Conservation (phyloP, 2,888 invertebrate species). For the Folsomia candida region DNA sequence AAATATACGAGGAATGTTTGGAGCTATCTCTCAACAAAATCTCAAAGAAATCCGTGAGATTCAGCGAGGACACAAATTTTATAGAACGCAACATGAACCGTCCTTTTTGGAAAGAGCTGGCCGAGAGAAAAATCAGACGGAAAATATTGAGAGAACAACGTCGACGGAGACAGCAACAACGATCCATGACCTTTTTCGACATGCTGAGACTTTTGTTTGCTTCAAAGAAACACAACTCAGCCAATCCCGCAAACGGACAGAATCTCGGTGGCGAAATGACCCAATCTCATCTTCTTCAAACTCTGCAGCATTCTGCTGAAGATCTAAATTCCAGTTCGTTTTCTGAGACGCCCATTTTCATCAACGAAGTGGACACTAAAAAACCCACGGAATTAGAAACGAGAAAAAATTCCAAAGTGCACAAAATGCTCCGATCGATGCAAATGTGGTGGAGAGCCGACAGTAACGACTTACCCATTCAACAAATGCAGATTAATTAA, state of each 20-base stretch:
- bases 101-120: constrained; percentile 38
- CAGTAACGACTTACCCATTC: neutral
- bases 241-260: neutral
- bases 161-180: neutral
- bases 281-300: too few species aligned
- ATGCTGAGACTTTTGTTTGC: neutral
- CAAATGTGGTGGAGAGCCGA: neutral
- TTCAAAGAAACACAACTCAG: neutral
- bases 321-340: neutral
- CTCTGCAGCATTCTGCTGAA: neutral
- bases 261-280: neutral
- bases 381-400: neutral
- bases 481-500: neutral
- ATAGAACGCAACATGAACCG: constrained; percentile 41
- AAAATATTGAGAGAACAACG: constrained; percentile 13
- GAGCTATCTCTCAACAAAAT: too few species aligned
- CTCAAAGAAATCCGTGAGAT: constrained; percentile 33
- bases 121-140: constrained; percentile 26
- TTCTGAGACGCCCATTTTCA: neutral
- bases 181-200: constrained; percentile 1
- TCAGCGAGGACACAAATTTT: constrained; percentile 40
- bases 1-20: neutral
- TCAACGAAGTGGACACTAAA: neutral
- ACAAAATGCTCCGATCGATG: neutral
- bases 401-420: neutral